These are phyloP conservation scores for Aegithalos caudatus DNA, from an alignment of 2,113 vertebrate genomes.

Conservation along the genomic window DNA sequence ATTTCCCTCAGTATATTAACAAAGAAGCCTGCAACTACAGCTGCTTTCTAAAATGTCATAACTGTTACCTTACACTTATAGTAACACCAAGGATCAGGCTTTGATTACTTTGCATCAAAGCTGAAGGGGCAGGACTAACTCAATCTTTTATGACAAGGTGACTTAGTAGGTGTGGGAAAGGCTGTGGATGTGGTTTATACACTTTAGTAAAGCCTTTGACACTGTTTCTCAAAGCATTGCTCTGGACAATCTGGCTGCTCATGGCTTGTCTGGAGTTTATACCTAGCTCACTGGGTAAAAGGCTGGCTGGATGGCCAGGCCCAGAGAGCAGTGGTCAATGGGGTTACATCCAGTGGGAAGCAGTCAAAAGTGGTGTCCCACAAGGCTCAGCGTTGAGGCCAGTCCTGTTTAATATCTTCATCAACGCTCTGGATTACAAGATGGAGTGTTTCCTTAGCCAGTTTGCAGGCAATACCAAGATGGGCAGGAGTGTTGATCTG, in stretches of 20 bases:
- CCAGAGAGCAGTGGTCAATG: too few relatives aligned
- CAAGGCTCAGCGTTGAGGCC: rapidly evolving
- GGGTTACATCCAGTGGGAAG: neutral
- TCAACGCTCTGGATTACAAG: rapidly evolving
- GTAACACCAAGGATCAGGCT: neutral
- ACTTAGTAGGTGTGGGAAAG: neutral
- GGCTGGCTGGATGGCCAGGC: rapidly evolving
- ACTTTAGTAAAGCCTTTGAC: neutral
- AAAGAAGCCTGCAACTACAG: neutral
- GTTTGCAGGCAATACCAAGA: rapidly evolving
- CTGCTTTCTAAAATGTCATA: neutral
- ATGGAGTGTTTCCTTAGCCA: rapidly evolving
- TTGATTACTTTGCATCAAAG: neutral
- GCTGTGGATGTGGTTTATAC: neutral
- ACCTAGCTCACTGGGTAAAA: neutral
- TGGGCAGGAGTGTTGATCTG: neutral
- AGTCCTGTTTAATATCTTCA: neutral
- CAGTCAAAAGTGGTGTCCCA: rapidly evolving
- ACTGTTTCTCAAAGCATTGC: neutral
- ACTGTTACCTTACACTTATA: neutral
- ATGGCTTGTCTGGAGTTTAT: rapidly evolving
- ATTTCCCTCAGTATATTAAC: neutral
- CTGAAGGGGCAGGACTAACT: neutral
- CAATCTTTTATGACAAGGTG: neutral
- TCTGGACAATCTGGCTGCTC: neutral